These are phyloP conservation scores for Bufo bufo DNA, from an alignment of 2,113 vertebrate species.

Conservation along the genomic window DNA sequence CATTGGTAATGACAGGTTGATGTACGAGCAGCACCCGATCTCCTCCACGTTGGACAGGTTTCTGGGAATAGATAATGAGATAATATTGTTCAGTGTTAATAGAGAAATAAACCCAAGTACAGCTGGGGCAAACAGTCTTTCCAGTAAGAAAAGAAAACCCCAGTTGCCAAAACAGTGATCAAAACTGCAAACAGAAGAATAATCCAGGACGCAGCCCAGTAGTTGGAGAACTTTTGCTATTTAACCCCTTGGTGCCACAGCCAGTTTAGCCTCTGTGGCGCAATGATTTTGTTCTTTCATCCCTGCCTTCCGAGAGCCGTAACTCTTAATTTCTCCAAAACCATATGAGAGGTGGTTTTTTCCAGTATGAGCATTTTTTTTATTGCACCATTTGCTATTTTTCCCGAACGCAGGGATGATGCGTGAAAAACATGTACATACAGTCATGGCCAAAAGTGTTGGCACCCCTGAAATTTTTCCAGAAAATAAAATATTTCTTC, in stretches of 20 bases:
- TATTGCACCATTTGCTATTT: no score
- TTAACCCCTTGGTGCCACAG: background rate
- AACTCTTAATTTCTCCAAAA: no score
- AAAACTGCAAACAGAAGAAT: background rate
- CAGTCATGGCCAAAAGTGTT: no score
- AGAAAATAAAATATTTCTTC: no score
- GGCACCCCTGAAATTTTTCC: no score
- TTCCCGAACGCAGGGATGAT: no score
- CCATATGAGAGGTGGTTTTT: no score
- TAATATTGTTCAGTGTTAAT: background rate
- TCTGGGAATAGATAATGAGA: constrained; percentile 69
- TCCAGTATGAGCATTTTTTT: no score
- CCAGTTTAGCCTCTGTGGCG: no score
- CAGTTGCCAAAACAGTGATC: background rate
- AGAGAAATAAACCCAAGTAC: background rate
- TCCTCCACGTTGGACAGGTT: constrained; percentile 97
- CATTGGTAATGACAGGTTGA: constrained; percentile 97
- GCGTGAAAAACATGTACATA: no score
- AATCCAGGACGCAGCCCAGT: background rate
- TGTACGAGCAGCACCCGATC: constrained; percentile 96
- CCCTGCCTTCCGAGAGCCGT: no score
- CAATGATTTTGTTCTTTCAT: no score
- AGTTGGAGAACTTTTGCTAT: background rate
- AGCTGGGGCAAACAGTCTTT: background rate
- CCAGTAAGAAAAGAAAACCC: background rate